Evolutionary conservation across 2,888 invertebrate genomes (phyloP), one percentile per base, ranked within the genome.

Genomic region (Sminthurinus aureus): DNA sequence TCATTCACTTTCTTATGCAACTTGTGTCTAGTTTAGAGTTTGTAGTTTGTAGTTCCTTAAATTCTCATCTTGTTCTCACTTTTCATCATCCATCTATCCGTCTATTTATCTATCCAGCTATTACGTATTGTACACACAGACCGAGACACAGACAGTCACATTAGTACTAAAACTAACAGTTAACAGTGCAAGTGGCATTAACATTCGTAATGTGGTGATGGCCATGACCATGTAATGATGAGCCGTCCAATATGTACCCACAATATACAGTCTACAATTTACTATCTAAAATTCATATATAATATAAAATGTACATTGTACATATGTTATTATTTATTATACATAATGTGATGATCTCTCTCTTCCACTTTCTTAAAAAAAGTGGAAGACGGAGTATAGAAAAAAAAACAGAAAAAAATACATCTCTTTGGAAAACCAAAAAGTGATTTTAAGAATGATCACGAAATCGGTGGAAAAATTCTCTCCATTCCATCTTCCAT

Each of bases 391-490:
- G 26, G 18, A n/a, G 66, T 24, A 51, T 64, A 66, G n/a, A 6
- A 52, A 52, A 24, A 77, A 52, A 58, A 20, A 79, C n/a, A 66
- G 11, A 79, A 66, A 74, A 75, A 81, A 74, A 64, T 79, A 11
- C 58, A 50, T 2, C 22, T 22, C 22, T 20, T 22, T 26, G 20
- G 69, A 66, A 71, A 67, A 79, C 6, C 13, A 24, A 24, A 22
- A 69, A 79, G 50, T 38, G 26, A 26, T 58, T 73, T 79, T 71
- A 67, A 73, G 52, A 83, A 83, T 87, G 87, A 88, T 88, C 88
- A 88, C 88, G 88, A 88, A 87, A 86, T 87, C 84, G 85, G 84
- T 84, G 85, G 86, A 88, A 87, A 87, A 67, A 75, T 74, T 81
- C 20, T 81, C 38, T 38, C 38, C 38, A 38, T 38, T 38, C 38